phyloP scores from a whole-genome alignment of 37 sponge, comb jelly and placozoan species.

The Beroe ovata region DNA sequence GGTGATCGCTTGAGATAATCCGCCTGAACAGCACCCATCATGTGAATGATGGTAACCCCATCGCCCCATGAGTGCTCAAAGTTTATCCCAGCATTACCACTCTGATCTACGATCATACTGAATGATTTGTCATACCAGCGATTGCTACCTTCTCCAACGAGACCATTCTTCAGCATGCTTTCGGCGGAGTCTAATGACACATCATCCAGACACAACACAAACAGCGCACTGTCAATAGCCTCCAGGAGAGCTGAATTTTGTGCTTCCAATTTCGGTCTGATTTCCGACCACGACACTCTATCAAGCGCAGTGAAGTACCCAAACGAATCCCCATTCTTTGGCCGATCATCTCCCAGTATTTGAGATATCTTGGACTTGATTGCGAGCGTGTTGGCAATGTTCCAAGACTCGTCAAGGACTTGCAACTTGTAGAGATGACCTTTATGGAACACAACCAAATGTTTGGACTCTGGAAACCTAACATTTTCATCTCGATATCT shows the following conservation, averaged over 20 bases:
- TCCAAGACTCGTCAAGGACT: slow-evolving; percentile 73
- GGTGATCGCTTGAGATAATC: slow-evolving; percentile 54
- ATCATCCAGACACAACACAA: slow-evolving; percentile 87
- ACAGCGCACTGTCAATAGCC: slow-evolving; percentile 79
- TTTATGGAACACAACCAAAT: slow-evolving; percentile 78
- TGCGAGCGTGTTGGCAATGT: background rate
- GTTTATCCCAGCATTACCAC: slow-evolving; percentile 80
- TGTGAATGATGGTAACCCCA: slow-evolving; percentile 87
- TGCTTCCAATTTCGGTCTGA: slow-evolving; percentile 30
- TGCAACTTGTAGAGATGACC: slow-evolving; percentile 80
- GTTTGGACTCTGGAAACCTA: slow-evolving; percentile 41
- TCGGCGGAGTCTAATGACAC: slow-evolving; percentile 52
- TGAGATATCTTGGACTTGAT: slow-evolving; percentile 67
- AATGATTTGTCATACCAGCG: slow-evolving; percentile 98
- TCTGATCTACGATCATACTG: slow-evolving; percentile 73
- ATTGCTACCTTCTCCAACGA: slow-evolving; percentile 85
- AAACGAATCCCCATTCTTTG: slow-evolving; percentile 69
- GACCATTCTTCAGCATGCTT: slow-evolving; percentile 70
- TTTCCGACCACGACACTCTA: slow-evolving; percentile 21
- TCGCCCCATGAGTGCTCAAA: slow-evolving; percentile 99
- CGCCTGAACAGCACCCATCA: slow-evolving; percentile 79
- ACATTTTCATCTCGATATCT: slow-evolving; percentile 74
- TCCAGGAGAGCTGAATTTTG: slow-evolving; percentile 70
- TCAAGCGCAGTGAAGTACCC: slow-evolving; percentile 74
- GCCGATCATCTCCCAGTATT: slow-evolving; percentile 69